Conservation (phyloP, 2,888 invertebrate species). For the Tenthredo distinguenda region DNA sequence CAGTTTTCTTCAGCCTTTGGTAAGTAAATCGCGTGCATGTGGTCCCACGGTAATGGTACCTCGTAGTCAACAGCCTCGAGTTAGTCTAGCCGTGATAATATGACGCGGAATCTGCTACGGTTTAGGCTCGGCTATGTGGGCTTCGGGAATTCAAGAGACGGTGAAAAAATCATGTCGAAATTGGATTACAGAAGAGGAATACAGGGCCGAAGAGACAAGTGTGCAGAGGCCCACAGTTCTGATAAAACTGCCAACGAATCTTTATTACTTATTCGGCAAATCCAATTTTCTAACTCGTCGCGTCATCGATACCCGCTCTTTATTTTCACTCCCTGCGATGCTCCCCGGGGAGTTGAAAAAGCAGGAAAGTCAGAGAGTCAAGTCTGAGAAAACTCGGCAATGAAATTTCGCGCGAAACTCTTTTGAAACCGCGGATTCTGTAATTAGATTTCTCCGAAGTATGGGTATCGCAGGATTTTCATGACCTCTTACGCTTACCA, state of each 20-base stretch:
- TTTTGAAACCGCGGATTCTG: not conserved
- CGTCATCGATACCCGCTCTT: slow-evolving; percentile 17
- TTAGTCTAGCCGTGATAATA: slow-evolving; percentile 7
- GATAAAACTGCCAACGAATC: not conserved
- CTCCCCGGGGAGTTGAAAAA: not conserved
- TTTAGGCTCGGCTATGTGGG: not conserved
- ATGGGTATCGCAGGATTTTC: not conserved
- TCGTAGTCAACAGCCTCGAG: not conserved
- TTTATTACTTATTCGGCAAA: not conserved
- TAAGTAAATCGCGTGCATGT: not conserved
- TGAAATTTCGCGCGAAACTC: not conserved
- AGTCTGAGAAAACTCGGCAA: not conserved
- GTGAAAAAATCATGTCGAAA: not conserved
- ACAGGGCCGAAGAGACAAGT: not conserved
- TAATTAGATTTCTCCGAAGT: not conserved
- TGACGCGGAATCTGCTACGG: not conserved
- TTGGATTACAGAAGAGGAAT: not conserved
- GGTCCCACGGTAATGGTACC: slow-evolving; percentile 18
- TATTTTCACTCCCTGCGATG: not conserved
- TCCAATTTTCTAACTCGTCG: slow-evolving; percentile 29
- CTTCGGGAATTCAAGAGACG: not conserved
- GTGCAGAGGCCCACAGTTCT: not conserved
- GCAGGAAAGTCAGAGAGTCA: not conserved
- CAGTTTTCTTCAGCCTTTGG: not conserved
- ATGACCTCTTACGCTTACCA: not conserved